phyloP scores from a whole-genome alignment of 2,888 invertebrate genomes.

The Spisula subtruncata region DNA sequence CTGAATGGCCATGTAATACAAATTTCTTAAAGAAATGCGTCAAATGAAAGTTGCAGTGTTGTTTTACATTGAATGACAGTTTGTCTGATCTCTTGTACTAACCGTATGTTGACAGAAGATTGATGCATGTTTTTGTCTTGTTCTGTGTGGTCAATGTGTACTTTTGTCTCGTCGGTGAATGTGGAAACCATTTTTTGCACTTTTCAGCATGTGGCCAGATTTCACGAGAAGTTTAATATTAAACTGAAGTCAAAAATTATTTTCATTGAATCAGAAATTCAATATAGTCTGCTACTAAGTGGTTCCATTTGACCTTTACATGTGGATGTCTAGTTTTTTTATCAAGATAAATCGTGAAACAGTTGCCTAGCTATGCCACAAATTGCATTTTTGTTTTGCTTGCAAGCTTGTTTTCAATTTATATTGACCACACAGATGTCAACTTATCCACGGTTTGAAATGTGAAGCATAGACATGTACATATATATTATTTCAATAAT shows the following conservation, averaged over 20 bases:
- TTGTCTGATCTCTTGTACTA: not conserved
- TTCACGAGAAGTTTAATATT: too few relatives aligned
- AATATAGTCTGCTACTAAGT: too few relatives aligned
- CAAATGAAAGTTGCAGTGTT: not conserved
- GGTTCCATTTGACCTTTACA: too few relatives aligned
- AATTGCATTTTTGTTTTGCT: not conserved
- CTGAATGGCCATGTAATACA: too few relatives aligned
- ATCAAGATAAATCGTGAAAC: too few relatives aligned
- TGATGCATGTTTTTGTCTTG: not conserved
- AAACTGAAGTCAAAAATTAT: too few relatives aligned
- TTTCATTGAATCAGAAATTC: too few relatives aligned
- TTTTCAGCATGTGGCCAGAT: not conserved
- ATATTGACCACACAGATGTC: not conserved
- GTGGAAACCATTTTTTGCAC: not conserved
- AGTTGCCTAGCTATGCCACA: too few relatives aligned
- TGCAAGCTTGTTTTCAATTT: not conserved
- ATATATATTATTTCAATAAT: not conserved
- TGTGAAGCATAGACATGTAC: not conserved
- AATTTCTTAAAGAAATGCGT: too few relatives aligned
- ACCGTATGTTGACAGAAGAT: not conserved
- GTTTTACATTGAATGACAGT: not conserved
- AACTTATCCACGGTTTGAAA: not conserved
- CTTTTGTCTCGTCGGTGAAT: not conserved
- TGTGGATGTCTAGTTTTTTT: too few relatives aligned
- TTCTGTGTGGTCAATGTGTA: constrained; percentile 4